Base-by-base conservation (phyloP, 2,888 invertebrate genomes). In the Nipponacmea schrenckii region DNA sequence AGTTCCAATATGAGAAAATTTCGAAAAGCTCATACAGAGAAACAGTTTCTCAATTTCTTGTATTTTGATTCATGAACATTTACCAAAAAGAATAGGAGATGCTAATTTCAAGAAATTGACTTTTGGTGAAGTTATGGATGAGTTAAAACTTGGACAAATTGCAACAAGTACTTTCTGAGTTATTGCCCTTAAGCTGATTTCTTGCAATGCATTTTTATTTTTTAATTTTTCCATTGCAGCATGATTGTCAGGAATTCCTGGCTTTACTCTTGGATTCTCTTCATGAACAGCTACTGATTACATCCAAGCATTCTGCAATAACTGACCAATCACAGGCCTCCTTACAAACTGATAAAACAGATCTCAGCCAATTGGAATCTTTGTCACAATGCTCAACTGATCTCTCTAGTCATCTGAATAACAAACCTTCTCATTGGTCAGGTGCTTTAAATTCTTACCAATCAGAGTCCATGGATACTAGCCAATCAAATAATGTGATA, bases 241-340 rank as follows among this genome's bases (percentile, higher is more conserved):
- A 93, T 82, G 93, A 93, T 83, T 92, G 92, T 86, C 92, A 92
- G 86, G 93, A 93, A 85, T 92, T 93, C 83, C 89, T 93, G 73
- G 92, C 92, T 8, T 88, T 92, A 26, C 84, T 92, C 56, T 84
- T 93, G 77, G 92, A 92, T 81, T 90, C 91, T 2, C 88, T 93
- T 12, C 92, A 92, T 80, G 92, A 93, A 81, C 92, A 92, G 83
- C 90, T 92, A 62, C 81, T 83, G 75, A 78, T 77, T 65, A 76
- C 69, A 2, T 56, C 56, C 26, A 63, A 12, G 31, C 64, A 46
- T 71, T 68, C 62, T 48, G 27, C 45, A 45, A 50, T 15, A 39
- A 62, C 31, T 64, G 46, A 31, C 26, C 70, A 31, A 67, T 26
- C 65, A 50, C 62, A n/a, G 39, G 67, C 24, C 31, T 24, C 14